Percentiles rank a stretch among this genome's conserved stretches.
Evolutionary conservation across 2,888 invertebrate species (phyloP).

Genomic region (Coleophora flavipennella): DNA sequence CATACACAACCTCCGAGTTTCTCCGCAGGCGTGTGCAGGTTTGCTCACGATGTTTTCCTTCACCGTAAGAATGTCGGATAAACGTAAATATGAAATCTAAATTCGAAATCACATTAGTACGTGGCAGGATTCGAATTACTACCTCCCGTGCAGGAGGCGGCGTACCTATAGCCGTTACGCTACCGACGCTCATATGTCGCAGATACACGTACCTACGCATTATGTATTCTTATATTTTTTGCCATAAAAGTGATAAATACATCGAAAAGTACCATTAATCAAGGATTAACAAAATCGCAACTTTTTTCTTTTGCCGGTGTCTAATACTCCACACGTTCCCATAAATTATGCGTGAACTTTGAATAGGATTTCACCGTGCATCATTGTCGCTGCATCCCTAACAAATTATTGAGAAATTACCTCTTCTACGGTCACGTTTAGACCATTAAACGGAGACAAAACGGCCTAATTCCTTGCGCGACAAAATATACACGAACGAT

Average conservation of each 20-base stretch:
- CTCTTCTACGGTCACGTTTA: conserved; percentile 62
- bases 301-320: conserved; percentile 25
- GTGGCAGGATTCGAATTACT: too few relatives aligned
- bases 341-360: conserved; percentile 49
- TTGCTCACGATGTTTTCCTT: too few relatives aligned
- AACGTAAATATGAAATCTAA: too few relatives aligned
- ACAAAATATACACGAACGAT: conserved; percentile 62
- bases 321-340: conserved; percentile 20
- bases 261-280: conserved; percentile 20
- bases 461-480: conserved; percentile 63
- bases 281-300: conserved; percentile 23
- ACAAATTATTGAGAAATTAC: conserved; percentile 61
- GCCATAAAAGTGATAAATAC: neutral
- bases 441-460: conserved; percentile 69
- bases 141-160: too few relatives aligned
- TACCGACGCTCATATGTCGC: too few relatives aligned
- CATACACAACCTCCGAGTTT: too few relatives aligned
- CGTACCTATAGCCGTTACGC: too few relatives aligned
- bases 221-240: too few relatives aligned
- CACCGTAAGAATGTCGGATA: too few relatives aligned
- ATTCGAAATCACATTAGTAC: too few relatives aligned
- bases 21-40: too few relatives aligned
- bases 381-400: conserved; percentile 56
- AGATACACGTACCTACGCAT: too few relatives aligned
- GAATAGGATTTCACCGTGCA: conserved; percentile 42